Percentiles rank a stretch among this genome's conserved stretches.
Evolutionary conservation across 2,888 invertebrate genomes (phyloP).

Genomic region (Epiblema foenella): DNA sequence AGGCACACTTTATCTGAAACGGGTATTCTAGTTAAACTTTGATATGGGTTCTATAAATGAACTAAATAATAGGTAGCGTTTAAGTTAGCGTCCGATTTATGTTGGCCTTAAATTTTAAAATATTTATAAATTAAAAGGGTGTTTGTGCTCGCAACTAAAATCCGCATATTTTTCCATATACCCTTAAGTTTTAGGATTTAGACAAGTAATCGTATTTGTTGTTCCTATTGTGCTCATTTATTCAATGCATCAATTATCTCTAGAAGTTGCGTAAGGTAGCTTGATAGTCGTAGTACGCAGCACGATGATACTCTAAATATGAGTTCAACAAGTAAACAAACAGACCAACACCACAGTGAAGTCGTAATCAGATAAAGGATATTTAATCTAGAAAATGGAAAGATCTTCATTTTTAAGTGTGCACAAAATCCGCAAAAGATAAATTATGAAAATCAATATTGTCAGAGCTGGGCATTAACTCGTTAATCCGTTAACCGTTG

Average conservation of each 20-base stretch:
- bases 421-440: not conserved
- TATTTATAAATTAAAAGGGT: not conserved
- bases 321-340: too few species aligned
- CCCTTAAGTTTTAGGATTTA: not conserved
- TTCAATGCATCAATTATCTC: too few species aligned
- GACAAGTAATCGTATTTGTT: not conserved
- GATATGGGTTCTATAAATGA: too few species aligned
- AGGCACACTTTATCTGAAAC: not conserved
- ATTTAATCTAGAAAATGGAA: not conserved
- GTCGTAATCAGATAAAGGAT: not conserved
- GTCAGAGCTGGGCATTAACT: too few species aligned
- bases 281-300: too few species aligned
- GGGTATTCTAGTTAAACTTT: not conserved
- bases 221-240: too few species aligned
- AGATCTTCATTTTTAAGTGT: not conserved
- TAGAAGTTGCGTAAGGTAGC: too few species aligned
- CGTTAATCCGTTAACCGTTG: too few species aligned
- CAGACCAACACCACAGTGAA: too few species aligned
- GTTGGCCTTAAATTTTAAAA: not conserved
- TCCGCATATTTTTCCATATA: not conserved
- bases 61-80: not conserved
- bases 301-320: too few species aligned
- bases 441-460: slow-evolving; percentile 33
- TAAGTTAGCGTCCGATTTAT: not conserved
- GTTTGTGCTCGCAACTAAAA: not conserved